These are phyloP conservation scores for Keiferia lycopersicella DNA, from an alignment of 2,888 invertebrate species.

Conservation along the genomic window DNA sequence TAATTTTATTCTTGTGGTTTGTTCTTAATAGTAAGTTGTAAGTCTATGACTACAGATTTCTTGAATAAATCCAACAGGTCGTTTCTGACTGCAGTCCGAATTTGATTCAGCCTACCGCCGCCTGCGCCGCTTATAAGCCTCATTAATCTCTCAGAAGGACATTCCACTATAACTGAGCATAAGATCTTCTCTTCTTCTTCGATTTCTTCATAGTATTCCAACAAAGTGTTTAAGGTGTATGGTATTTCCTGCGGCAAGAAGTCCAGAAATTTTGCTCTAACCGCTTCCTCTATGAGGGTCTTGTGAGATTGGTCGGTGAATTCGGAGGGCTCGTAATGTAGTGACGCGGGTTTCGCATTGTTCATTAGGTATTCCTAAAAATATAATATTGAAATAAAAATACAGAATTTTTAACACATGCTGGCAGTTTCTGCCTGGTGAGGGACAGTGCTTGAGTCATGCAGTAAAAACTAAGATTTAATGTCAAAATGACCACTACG, in stretches of 20 bases:
- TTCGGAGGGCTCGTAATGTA: constrained; percentile 84
- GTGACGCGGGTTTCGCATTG: constrained; percentile 84
- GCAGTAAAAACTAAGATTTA: too few species aligned
- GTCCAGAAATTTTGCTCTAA: constrained; percentile 92
- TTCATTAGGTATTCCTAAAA: constrained; percentile 85
- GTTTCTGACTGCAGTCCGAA: constrained; percentile 84
- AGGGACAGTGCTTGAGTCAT: too few species aligned
- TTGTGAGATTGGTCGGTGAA: constrained; percentile 89
- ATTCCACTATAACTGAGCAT: constrained; percentile 82
- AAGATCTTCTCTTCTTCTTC: constrained; percentile 73
- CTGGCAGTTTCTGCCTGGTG: too few species aligned
- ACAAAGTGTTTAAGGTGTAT: constrained; percentile 84
- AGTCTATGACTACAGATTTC: constrained; percentile 75
- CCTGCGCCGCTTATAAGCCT: constrained; percentile 85
- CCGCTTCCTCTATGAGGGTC: constrained; percentile 85
- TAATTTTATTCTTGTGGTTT: neutral
- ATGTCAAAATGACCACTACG: too few species aligned
- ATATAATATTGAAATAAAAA: constrained; percentile 21
- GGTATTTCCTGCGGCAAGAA: constrained; percentile 93
- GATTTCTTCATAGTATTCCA: constrained; percentile 85
- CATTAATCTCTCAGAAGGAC: constrained; percentile 83
- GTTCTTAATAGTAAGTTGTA: constrained; percentile 51
- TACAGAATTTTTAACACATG: neutral
- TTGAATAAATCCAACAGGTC: constrained; percentile 85
- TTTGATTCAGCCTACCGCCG: constrained; percentile 86